Percentiles rank a stretch among this genome's conserved stretches.
These are phyloP conservation scores for Latrodectus elegans DNA, from an alignment of 2,888 invertebrate genomes.

Conservation along the genomic window DNA sequence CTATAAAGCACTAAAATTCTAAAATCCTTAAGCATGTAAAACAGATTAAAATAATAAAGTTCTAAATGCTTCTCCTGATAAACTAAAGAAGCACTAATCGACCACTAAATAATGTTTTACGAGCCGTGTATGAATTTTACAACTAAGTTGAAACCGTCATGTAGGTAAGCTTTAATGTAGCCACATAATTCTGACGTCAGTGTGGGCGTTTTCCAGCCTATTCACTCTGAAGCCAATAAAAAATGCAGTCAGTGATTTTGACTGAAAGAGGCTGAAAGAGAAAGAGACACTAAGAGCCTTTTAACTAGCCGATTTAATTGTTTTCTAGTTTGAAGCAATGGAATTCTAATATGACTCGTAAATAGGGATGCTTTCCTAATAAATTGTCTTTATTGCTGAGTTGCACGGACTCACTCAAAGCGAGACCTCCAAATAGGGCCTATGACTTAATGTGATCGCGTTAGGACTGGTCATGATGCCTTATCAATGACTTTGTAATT, in stretches of 20 bases:
- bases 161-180: no score
- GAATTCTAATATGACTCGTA: constrained; percentile 60
- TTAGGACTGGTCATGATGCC: constrained; percentile 7
- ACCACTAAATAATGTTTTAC: no score
- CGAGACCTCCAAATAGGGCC: constrained; percentile 7
- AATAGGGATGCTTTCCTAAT: constrained; percentile 59
- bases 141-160: no score
- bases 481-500: constrained; percentile 14
- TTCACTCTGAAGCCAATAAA: constrained; percentile 30
- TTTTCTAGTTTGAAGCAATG: constrained; percentile 39
- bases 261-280: constrained; percentile 20
- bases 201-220: constrained; percentile 51
- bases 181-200: no score
- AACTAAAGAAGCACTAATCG: no score
- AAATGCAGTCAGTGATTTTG: not conserved
- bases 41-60: no score
- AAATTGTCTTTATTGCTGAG: constrained; percentile 53
- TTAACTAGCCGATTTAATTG: constrained; percentile 51
- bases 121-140: no score
- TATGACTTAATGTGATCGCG: constrained; percentile 42
- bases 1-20: no score
- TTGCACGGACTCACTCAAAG: constrained; percentile 14
- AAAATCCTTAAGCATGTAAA: no score
- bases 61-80: no score
- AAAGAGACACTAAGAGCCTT: constrained; percentile 8